phyloP scores from a whole-genome alignment of 2,888 invertebrate genomes.

The Panorpa germanica region DNA sequence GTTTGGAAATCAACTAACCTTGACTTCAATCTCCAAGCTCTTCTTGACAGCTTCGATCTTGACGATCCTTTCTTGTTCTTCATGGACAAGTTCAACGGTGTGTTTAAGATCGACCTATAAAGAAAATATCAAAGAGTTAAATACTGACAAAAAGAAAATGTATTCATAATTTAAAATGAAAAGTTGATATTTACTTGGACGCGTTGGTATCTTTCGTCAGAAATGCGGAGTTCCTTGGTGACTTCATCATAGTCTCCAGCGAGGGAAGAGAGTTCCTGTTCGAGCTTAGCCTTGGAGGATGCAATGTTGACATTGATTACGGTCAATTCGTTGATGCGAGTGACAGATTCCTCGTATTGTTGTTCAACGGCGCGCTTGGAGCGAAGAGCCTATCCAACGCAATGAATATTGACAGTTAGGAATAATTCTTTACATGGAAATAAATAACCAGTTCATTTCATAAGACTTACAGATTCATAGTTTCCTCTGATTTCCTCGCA shows the following conservation, averaged over 20 bases:
- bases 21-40: slow-evolving; percentile 92
- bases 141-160: neutral
- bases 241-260: slow-evolving; percentile 97
- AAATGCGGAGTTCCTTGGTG: slow-evolving; percentile 81
- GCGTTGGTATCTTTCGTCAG: slow-evolving; percentile 90
- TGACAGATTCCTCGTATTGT: slow-evolving; percentile 75
- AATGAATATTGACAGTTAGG: slow-evolving; percentile 1
- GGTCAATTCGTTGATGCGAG: slow-evolving; percentile 86
- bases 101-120: slow-evolving; percentile 75
- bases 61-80: slow-evolving; percentile 90
- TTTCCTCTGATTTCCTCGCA: slow-evolving; percentile 89
- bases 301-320: slow-evolving; percentile 91
- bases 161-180: slow-evolving; percentile 1
- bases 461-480: slow-evolving; percentile 50
- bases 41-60: slow-evolving; percentile 97
- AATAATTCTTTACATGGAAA: neutral
- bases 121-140: slow-evolving; percentile 3
- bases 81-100: slow-evolving; percentile 83
- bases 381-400: slow-evolving; percentile 72
- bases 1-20: slow-evolving; percentile 26
- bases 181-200: slow-evolving; percentile 35
- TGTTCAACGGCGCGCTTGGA: slow-evolving; percentile 80
- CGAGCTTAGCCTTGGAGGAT: slow-evolving; percentile 85
- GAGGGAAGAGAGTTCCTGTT: slow-evolving; percentile 79
- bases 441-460: slow-evolving; percentile 1